These are phyloP conservation scores for Epizoanthus rinbou DNA, from an alignment of 92 coral and sea anemone genomes.

Conservation along the genomic window DNA sequence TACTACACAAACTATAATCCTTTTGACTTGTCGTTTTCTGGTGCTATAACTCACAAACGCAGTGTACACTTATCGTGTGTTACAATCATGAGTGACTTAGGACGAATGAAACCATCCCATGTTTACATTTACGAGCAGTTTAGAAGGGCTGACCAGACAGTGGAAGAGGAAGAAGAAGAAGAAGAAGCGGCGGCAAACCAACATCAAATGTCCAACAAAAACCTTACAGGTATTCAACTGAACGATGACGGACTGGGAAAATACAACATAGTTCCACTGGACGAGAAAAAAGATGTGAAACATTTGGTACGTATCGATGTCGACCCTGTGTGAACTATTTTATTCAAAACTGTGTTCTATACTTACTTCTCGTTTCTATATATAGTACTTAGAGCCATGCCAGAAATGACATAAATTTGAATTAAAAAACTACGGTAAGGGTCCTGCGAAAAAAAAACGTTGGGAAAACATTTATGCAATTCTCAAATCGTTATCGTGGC, in stretches of 20 bases:
- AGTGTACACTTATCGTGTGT: neutral
- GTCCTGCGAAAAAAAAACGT: no score
- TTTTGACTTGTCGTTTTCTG: neutral
- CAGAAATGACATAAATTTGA: no score
- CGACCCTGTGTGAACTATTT: no score
- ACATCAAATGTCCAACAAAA: neutral
- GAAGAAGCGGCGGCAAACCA: neutral
- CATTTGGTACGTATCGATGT: slow-evolving; percentile 28
- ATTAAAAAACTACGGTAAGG: no score
- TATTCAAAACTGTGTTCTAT: no score
- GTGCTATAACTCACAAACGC: neutral
- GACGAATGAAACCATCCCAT: slow-evolving; percentile 72
- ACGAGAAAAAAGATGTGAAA: slow-evolving; percentile 32
- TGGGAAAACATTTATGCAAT: no score
- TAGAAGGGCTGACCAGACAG: neutral
- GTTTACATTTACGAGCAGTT: slow-evolving; percentile 70
- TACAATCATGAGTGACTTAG: slow-evolving; percentile 64
- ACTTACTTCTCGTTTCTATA: no score
- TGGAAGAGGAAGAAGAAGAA: slow-evolving; percentile 35
- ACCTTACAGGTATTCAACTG: slow-evolving; percentile 57
- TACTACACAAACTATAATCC: neutral
- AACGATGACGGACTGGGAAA: slow-evolving; percentile 89
- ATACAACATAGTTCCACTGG: slow-evolving; percentile 69
- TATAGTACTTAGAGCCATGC: no score
- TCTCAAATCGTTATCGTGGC: no score